These are phyloP conservation scores for Grammomys dolichurus DNA, from an alignment of 2,113 vertebrate species.

Conservation along the genomic window DNA sequence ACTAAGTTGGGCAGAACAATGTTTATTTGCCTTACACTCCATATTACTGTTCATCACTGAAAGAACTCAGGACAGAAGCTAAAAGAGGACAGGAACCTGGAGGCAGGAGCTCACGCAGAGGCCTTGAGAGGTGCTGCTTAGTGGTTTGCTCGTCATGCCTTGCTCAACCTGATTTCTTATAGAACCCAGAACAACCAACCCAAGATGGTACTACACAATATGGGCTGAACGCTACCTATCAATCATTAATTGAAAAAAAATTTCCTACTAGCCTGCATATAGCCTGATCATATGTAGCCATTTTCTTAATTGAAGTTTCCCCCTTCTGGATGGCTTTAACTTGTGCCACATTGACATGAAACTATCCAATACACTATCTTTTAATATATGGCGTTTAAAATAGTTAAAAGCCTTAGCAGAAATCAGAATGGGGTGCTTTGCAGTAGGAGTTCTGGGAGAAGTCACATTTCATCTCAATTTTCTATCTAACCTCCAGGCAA, in stretches of 20 bases:
- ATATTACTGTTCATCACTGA: neutral
- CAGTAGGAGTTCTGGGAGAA: neutral
- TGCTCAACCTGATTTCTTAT: neutral
- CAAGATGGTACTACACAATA: neutral
- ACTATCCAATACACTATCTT: neutral
- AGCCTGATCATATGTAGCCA: neutral
- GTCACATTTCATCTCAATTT: neutral
- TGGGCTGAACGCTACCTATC: neutral
- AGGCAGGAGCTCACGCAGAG: neutral
- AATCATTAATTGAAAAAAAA: neutral
- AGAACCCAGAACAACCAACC: neutral
- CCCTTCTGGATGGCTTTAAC: neutral
- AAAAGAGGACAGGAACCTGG: too few relatives aligned
- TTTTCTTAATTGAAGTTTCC: neutral
- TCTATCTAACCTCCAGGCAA: neutral
- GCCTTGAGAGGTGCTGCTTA: neutral
- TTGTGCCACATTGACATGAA: neutral
- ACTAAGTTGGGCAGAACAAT: neutral
- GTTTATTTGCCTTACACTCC: neutral
- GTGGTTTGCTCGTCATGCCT: neutral
- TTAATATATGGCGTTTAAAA: slow-evolving; percentile 50
- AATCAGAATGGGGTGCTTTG: slow-evolving; percentile 42
- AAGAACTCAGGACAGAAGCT: neutral
- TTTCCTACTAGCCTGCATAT: neutral
- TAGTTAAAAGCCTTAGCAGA: slow-evolving; percentile 39